A percentile compares a stretch with the other conserved stretches of the same genome.
Conservation (phyloP, 2,888 invertebrate species). For the Gandaritis pyraliata region DNA sequence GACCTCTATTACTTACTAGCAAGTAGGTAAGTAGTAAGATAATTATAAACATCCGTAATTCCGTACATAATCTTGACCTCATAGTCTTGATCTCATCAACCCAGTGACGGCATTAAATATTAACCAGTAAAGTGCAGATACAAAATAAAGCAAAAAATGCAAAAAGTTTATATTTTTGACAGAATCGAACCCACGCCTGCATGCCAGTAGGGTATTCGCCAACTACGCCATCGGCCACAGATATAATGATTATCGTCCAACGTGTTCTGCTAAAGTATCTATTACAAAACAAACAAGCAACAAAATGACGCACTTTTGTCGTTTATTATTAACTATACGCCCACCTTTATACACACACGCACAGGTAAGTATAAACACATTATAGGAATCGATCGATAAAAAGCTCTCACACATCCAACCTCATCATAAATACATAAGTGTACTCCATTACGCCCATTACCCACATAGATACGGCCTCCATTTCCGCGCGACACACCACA, state of each 20-base stretch:
- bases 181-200: too few species aligned
- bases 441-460: slow-evolving; percentile 49
- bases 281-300: not conserved
- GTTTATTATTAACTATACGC: slow-evolving; percentile 14
- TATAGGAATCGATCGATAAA: slow-evolving; percentile 35
- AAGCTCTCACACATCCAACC: slow-evolving; percentile 35
- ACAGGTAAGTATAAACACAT: slow-evolving; percentile 24
- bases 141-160: too few species aligned
- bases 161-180: too few species aligned
- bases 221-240: too few species aligned
- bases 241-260: not conserved
- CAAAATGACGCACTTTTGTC: slow-evolving; percentile 18
- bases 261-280: not conserved
- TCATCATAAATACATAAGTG: slow-evolving; percentile 43
- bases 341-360: not conserved
- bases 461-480: slow-evolving; percentile 47
- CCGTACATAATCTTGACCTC: too few species aligned
- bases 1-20: too few species aligned
- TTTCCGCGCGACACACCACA: slow-evolving; percentile 34
- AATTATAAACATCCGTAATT: too few species aligned
- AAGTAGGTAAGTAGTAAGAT: too few species aligned
- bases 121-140: too few species aligned
- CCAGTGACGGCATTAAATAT: too few species aligned
- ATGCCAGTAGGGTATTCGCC: too few species aligned
- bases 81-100: too few species aligned